Base-by-base conservation (phyloP, 2,888 invertebrate species). In the Altica lythri region DNA sequence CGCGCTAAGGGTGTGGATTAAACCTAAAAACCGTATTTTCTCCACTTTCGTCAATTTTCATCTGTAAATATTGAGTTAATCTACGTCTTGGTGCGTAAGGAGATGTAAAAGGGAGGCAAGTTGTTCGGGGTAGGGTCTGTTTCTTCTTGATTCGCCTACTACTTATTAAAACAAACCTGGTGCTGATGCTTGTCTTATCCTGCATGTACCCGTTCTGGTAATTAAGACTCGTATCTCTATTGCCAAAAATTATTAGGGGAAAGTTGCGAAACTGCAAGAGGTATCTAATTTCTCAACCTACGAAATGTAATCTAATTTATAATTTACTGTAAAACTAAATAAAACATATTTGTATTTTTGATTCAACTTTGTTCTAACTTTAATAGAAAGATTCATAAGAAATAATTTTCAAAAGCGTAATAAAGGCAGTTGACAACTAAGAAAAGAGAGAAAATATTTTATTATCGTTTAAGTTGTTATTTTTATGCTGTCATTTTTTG, bases 61-160 rank as follows among this genome's bases (percentile, higher is more conserved):
- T 76, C 72, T 70, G 76, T 73, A 77, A 77, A 76, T 76, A 76
- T 76, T 76, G 75, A 71, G 72, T 70, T 76, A 76, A 77, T 76
- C 75, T 72, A 62, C 65, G 66, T 60, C 62, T 51, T 47, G 46
- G 46, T 47, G 61, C 55, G 55, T 56, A 50, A 49, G 35, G 47
- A 53, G 35, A 47, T 40, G 55, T 46, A 61, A 42, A 32, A 30
- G 35, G 42, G 16, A 27, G 10, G 50, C 14, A 30, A 27, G 34
- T 22, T 40, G 40, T 22, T 40, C 40, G 22, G 40, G 49, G 19
- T 42, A n/a, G 44, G 34, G 48, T 42, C 40, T 29, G 44, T 29
- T 29, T 27, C 27, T 44, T 57, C 68, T 69, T 67, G 67, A 66
- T 44, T 57, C 58, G 58, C n/a, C n/a, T n/a, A 66, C 65, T 66